These are phyloP conservation scores for Polymixis flavicincta DNA, from an alignment of 2,888 invertebrate species.

Conservation along the genomic window DNA sequence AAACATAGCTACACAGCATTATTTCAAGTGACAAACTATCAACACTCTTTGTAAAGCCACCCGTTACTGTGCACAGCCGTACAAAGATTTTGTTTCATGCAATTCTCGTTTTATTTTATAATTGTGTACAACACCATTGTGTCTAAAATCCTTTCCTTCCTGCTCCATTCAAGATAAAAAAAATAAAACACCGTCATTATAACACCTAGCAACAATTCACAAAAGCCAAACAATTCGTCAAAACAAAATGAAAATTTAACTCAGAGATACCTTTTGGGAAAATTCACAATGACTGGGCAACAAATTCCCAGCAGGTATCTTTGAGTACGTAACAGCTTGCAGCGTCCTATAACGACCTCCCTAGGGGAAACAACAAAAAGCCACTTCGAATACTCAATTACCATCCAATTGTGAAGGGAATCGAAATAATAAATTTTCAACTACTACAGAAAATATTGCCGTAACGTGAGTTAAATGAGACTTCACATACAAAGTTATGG, in stretches of 20 bases:
- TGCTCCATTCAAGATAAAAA: conserved; percentile 14
- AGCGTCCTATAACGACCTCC: conserved; percentile 48
- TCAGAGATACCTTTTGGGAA: conserved; percentile 25
- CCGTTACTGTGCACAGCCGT: no score
- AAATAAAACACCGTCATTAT: conserved; percentile 34
- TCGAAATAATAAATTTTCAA: conserved; percentile 50
- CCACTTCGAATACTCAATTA: conserved; percentile 56
- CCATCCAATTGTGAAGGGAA: conserved; percentile 53
- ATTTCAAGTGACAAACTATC: no score
- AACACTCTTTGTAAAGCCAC: no score
- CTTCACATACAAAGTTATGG: not conserved
- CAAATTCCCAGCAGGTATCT: conserved; percentile 50
- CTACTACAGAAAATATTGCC: conserved; percentile 20
- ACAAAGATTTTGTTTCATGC: not conserved
- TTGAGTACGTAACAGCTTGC: conserved; percentile 44
- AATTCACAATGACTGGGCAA: conserved; percentile 32
- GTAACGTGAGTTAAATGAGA: conserved; percentile 23
- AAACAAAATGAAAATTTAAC: conserved; percentile 45
- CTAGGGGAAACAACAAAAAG: conserved; percentile 61
- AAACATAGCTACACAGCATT: no score
- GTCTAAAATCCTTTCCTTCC: conserved; percentile 1
- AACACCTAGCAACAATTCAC: not conserved
- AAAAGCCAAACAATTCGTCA: conserved; percentile 49
- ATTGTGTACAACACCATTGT: conserved; percentile 1
- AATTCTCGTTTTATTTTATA: conserved; percentile 10